Conservation (phyloP, 2,888 invertebrate species). For the Catocala nupta region DNA sequence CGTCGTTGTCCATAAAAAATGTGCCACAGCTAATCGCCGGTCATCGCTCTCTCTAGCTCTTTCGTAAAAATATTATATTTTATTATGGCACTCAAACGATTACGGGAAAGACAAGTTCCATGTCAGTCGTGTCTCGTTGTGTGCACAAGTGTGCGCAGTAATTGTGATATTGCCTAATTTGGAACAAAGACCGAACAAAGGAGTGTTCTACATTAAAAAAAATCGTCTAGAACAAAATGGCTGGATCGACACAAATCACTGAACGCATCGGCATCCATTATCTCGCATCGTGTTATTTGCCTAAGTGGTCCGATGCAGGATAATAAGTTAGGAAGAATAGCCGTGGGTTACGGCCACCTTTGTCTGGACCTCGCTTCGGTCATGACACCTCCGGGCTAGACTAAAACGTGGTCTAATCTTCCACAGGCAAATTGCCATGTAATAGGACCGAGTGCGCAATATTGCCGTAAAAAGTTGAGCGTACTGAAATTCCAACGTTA, state of each 20-base stretch:
- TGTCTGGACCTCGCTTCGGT: conserved; percentile 60
- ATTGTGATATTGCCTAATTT: conserved; percentile 74
- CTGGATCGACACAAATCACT: conserved; percentile 53
- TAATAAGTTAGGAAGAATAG: conserved; percentile 70
- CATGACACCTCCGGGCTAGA: conserved; percentile 68
- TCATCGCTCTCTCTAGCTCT: conserved; percentile 77
- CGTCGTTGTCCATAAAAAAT: conserved; percentile 70
- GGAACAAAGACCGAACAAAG: conserved; percentile 47
- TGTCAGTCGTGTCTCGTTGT: conserved; percentile 62
- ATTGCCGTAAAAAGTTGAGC: conserved; percentile 25
- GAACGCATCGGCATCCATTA: conserved; percentile 61
- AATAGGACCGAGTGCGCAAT: conserved; percentile 44
- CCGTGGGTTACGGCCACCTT: conserved; percentile 61
- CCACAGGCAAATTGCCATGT: conserved; percentile 57
- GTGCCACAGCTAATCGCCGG: conserved; percentile 77
- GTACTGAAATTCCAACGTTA: conserved; percentile 20
- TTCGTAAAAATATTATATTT: conserved; percentile 65
- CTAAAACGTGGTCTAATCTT: conserved; percentile 64
- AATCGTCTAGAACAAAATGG: conserved; percentile 34
- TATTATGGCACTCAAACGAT: conserved; percentile 59
- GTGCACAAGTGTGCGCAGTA: conserved; percentile 72
- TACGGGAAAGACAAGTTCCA: conserved; percentile 73
- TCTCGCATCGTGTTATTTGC: conserved; percentile 69
- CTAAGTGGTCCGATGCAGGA: conserved; percentile 66
- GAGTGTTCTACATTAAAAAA: conserved; percentile 42